Evolutionary conservation across 2,113 vertebrate species (phyloP), one percentile per base, ranked within the genome.

Genomic region (Sprattus sprattus): DNA sequence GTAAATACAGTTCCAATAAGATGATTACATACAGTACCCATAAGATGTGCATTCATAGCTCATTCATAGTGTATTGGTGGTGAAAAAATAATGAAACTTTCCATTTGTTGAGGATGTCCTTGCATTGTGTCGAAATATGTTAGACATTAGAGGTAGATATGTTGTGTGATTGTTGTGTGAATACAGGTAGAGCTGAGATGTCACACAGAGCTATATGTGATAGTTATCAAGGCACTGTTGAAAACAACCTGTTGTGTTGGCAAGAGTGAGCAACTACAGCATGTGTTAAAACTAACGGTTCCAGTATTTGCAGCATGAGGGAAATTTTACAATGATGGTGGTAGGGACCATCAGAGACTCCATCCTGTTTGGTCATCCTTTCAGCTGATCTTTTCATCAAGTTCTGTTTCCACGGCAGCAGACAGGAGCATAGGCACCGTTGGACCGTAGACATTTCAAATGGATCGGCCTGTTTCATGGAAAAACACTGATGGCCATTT

Each of bases 321-420:
- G 71, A 78, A 78, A 78, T 28, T 32, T 28, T 75, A 28, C 11
- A 28, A 78, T 39, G 39, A 39, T 39, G 71, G 18, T n/a, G 13
- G 71, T 15, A 16, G 67, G 11, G 67, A 9, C 67, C 15, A 39
- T 32, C 28, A 78, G 32, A 39, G 11, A 44, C 10, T 39, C 18
- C 32, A 78, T 78, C 71, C 71, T 78, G 71, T 78, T 78, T 78
- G 15, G 71, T 32, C 71, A 39, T 39, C 71, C 71, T 44, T 44
- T 78, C 71, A 78, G 71, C 71, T 39, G 71, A 78, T 78, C 71
- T 78, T 0, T 11, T 78, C 71, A 39, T 39, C 32, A 7, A 28
- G 22, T 67, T 67, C 64, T 67, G 64, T 64, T 22, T 64, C 4
- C 57, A n/a, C 22, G 20, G 18, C 5, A n/a, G 57, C 4, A 64